Base-by-base conservation (phyloP, 1,140 invertebrate genomes). In the Drosophila santomea region DNA sequence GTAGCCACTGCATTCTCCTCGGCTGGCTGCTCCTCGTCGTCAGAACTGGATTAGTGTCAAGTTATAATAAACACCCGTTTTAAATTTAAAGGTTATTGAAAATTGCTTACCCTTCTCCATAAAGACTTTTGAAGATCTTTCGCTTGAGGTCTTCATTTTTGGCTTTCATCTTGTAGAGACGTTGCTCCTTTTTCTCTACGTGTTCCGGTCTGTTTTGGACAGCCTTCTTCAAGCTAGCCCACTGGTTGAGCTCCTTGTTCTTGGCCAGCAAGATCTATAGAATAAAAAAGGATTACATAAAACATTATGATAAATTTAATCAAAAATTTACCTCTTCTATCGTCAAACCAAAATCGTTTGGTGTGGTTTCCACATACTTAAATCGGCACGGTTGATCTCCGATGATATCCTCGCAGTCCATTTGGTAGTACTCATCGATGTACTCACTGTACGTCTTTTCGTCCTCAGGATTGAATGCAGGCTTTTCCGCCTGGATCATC, bases 321-420 rank as follows among this genome's bases (percentile, higher is more conserved):
- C 2, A 3, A 1, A 5, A 57, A 6, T 32, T 3, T 59, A 97
- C 97, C 94, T 99, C 98, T 86, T 98, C 97, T 58, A 96, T 93
- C 28, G 95, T 95, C n/a, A 99, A 93, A 2, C 98, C 98, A 93
- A 96, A 99, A 93, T 96, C 95, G 93, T 99, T 99, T 1, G 98
- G 95, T 23, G 96, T 93, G 4, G 98, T 97, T 91, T 97, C 94
- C 43, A 97, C 94, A 90, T 99, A 99, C 91, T 98, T 98, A 92
- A 99, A 99, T 85, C 97, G 94, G 78, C 97, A 98, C 0, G 97
- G 97, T 62, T 96, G 90, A 92, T 98, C 97, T 1, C 95, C 97
- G 66, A 99, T 96, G 39, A 99, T 95, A 93, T 99, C 98, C 92
- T 99, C 98, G 93, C 96, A 99, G 92, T 98, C 97, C 69, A 99